Conservation (phyloP, 2,888 invertebrate genomes). For the Phengaris alcon region DNA sequence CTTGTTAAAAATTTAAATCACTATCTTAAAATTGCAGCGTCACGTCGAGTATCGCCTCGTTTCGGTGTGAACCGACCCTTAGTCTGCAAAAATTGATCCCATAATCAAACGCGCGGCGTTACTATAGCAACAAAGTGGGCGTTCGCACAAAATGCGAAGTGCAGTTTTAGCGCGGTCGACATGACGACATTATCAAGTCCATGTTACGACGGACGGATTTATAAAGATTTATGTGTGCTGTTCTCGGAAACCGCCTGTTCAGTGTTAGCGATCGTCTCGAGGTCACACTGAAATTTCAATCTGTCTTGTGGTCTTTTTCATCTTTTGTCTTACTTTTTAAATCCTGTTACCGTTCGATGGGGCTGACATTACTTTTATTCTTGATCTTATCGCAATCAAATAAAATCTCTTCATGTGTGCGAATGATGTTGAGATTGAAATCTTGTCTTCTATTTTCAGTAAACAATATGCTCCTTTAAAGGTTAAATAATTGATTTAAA, state of each 20-base stretch:
- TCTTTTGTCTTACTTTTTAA: slow-evolving; percentile 26
- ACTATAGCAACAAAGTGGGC: not conserved
- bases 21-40: too few species aligned
- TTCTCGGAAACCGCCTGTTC: slow-evolving; percentile 49
- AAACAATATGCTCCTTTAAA: not conserved
- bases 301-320: slow-evolving; percentile 31
- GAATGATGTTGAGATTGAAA: not conserved
- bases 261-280: slow-evolving; percentile 50
- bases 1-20: too few species aligned
- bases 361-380: slow-evolving; percentile 18
- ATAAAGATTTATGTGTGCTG: slow-evolving; percentile 59
- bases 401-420: not conserved
- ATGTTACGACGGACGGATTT: slow-evolving; percentile 49
- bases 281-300: slow-evolving; percentile 41
- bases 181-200: slow-evolving; percentile 29
- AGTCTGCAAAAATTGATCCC: not conserved
- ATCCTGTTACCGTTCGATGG: not conserved
- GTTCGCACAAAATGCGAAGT: not conserved
- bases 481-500: too few species aligned
- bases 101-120: not conserved
- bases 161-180: slow-evolving; percentile 13
- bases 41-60: too few species aligned
- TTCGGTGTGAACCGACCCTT: too few species aligned
- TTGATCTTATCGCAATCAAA: slow-evolving; percentile 8
- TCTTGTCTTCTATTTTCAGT: not conserved